Base-by-base conservation (phyloP, 1,140 invertebrate genomes). In the Drosophila nikananu region DNA sequence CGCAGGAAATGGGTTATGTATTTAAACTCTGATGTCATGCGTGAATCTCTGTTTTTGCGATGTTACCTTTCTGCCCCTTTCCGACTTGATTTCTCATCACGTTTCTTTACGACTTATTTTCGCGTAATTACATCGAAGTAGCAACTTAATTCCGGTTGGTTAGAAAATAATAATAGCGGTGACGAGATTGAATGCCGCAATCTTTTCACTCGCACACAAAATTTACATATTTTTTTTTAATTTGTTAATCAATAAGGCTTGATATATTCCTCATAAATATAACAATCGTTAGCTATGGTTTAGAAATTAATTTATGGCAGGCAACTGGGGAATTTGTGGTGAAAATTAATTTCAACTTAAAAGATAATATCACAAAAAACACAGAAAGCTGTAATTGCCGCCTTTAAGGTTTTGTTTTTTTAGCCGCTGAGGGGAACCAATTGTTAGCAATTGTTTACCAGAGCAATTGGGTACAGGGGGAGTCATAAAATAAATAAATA, bases 21-120 rank as follows among this genome's bases (percentile, higher is more conserved):
- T 17, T 62, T 21, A 46, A 63, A 30, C 35, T 75, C 75, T 87
- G 84, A 87, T 78, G 81, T 87, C 84, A 87, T 89, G 75, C 75
- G 75, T 80, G 30, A 70, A 51, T n/a, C n/a, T n/a, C n/a, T n/a
- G n/a, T n/a, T n/a, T n/a, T n/a, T n/a, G n/a, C n/a, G n/a, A n/a
- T n/a, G n/a, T n/a, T n/a, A n/a, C n/a, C n/a, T n/a, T n/a, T n/a
- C n/a, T n/a, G n/a, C n/a, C n/a, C n/a, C n/a, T n/a, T n/a, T n/a
- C n/a, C n/a, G n/a, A n/a, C n/a, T n/a, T n/a, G n/a, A n/a, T n/a
- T n/a, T n/a, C n/a, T n/a, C n/a, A n/a, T n/a, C n/a, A n/a, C n/a
- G n/a, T n/a, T n/a, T n/a, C n/a, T n/a, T n/a, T n/a, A n/a, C n/a
- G n/a, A n/a, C n/a, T n/a, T n/a, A n/a, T n/a, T n/a, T n/a, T n/a